Evolutionary conservation across 2,888 invertebrate genomes (phyloP), one percentile per base, ranked within the genome.

Genomic region (Baccha elongata): DNA sequence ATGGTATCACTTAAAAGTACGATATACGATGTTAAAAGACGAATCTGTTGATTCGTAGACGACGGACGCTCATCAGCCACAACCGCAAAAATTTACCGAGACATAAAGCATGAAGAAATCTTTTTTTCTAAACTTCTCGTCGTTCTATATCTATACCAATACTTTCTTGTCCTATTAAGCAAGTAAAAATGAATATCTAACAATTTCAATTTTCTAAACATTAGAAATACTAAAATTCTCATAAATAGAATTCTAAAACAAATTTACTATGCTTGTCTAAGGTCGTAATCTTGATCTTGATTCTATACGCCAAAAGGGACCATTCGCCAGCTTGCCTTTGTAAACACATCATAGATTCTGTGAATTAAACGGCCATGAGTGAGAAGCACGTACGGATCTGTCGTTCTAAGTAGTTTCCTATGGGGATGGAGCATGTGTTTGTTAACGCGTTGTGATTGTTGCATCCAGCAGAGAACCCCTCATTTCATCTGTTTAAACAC

Each of bases 361-460:
- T 81, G 75, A 81, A 81, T 81, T 81, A 75, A 76, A 81, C 35
- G 67, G 60, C 76, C 81, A 19, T 81, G 81, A 71, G 81, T 76
- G 67, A 67, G 81, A 72, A 72, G 81, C 81, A 81, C 81, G 81
- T 81, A 81, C 81, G 46, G 17, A 72, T 76, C 71, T 53, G 71
- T 76, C 76, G 65, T 76, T 76, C 64, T 76, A 81, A 75, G 81
- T 72, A 72, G 71, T 76, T 72, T 65, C 62, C 71, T 81, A 60
- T 55, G 74, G 68, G 80, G 50, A 60, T 55, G 74, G 68, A 74
- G 50, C 62, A 32, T 17, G 52, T 76, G 76, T 81, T 76, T 81
- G 67, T 71, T 81, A 69, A 81, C 75, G 75, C 75, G 58, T 75
- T 69, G 69, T 58, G 68, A 80, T 80, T 69, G 80, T 69, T 69